phyloP scores from a whole-genome alignment of 2,797 vertebrate species.

The Calcarius lapponicus region DNA sequence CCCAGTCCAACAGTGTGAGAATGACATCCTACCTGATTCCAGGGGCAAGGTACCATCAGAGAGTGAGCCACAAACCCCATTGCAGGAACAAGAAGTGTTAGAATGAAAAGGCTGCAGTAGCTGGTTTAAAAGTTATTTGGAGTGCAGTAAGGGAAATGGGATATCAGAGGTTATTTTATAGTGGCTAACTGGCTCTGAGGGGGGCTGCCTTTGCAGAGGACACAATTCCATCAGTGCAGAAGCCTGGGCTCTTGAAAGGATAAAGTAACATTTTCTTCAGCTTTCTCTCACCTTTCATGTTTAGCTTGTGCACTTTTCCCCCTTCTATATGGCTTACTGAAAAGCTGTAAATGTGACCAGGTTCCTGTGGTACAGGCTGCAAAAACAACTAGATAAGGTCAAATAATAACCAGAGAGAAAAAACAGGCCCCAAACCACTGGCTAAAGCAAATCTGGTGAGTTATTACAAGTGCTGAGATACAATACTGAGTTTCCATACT shows the following conservation, averaged over 20 bases:
- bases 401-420: neutral
- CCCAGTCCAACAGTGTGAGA: neutral
- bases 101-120: neutral
- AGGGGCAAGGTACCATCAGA: accelerated
- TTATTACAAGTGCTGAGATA: neutral
- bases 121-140: neutral
- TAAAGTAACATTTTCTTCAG: neutral
- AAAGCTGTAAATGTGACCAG: neutral
- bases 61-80: neutral
- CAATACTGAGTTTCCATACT: neutral
- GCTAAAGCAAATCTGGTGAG: neutral
- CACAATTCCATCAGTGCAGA: neutral
- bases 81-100: neutral
- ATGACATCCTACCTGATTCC: neutral
- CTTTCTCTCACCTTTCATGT: neutral
- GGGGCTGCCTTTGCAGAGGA: neutral
- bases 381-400: neutral
- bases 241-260: neutral
- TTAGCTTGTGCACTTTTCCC: accelerated
- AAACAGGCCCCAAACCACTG: neutral
- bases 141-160: neutral
- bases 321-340: neutral
- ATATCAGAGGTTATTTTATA: neutral
- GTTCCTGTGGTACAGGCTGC: neutral
- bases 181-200: neutral